These are phyloP conservation scores for Acrocephalus kingi DNA, from an alignment of 2,113 vertebrate species.

Conservation along the genomic window DNA sequence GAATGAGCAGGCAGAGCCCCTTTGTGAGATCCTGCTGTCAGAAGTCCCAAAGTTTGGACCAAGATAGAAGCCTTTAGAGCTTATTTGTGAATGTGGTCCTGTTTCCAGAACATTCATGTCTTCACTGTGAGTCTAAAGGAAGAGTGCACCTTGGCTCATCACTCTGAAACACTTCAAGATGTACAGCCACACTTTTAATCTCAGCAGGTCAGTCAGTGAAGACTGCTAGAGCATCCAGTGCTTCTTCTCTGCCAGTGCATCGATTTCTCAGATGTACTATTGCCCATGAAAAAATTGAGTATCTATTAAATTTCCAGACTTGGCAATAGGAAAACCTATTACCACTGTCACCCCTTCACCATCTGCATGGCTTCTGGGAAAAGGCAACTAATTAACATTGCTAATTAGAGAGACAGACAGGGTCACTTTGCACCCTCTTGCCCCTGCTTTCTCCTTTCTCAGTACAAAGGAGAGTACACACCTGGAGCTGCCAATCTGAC, in stretches of 20 bases:
- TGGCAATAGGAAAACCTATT: background rate
- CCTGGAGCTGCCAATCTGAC: background rate
- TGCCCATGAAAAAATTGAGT: background rate
- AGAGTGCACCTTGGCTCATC: background rate
- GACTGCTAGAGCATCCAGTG: background rate
- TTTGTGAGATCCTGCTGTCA: background rate
- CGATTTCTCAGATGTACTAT: background rate
- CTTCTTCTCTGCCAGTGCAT: background rate
- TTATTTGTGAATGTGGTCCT: background rate
- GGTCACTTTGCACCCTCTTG: background rate
- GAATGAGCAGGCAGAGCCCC: background rate
- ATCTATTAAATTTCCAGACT: background rate
- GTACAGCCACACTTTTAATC: background rate
- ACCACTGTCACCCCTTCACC: background rate
- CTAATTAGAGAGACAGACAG: background rate
- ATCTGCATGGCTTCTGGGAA: background rate
- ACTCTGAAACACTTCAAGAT: background rate
- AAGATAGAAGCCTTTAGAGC: background rate
- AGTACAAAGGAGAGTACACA: background rate
- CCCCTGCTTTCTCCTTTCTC: background rate
- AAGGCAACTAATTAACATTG: background rate
- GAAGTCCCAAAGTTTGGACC: background rate
- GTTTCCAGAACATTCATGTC: background rate
- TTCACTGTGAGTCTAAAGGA: background rate
- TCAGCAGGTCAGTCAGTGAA: background rate